A percentile compares a stretch with the other conserved stretches of the same genome.
These are phyloP conservation scores for Margarornis squamiger DNA, from an alignment of 2,797 vertebrate species.

Conservation along the genomic window DNA sequence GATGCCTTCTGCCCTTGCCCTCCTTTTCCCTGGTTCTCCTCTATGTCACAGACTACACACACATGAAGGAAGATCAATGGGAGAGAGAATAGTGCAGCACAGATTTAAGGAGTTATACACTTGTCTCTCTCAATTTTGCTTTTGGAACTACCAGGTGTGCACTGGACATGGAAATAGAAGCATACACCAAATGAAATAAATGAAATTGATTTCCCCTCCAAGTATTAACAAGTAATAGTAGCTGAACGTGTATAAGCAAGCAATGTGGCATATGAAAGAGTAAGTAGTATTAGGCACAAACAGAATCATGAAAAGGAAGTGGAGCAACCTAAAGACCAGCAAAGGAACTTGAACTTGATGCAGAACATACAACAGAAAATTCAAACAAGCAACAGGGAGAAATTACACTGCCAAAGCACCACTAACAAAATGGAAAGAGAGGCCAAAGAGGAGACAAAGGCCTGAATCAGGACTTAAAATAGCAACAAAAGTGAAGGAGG, in stretches of 20 bases:
- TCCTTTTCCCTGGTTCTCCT: not conserved
- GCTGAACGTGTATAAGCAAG: not conserved
- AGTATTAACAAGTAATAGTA: not conserved
- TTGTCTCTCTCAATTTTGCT: not conserved
- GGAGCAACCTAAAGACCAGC: not conserved
- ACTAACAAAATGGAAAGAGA: not conserved
- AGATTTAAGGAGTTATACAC: not conserved
- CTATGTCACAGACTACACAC: not conserved
- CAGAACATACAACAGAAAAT: not conserved
- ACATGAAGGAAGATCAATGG: not conserved
- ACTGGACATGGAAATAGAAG: not conserved
- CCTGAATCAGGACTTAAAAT: not conserved
- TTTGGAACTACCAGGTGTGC: not conserved
- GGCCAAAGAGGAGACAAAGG: not conserved
- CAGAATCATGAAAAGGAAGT: not conserved
- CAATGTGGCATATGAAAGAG: not conserved
- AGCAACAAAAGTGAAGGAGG: not conserved
- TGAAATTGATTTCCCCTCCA: accelerated
- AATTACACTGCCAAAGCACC: not conserved
- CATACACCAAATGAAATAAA: not conserved
- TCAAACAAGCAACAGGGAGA: not conserved
- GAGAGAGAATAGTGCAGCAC: accelerated
- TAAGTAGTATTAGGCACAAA: not conserved
- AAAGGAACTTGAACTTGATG: not conserved
- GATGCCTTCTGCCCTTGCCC: not conserved